These are phyloP conservation scores for Drosophila tropicalis DNA, from an alignment of 1,140 invertebrate genomes.

Conservation along the genomic window DNA sequence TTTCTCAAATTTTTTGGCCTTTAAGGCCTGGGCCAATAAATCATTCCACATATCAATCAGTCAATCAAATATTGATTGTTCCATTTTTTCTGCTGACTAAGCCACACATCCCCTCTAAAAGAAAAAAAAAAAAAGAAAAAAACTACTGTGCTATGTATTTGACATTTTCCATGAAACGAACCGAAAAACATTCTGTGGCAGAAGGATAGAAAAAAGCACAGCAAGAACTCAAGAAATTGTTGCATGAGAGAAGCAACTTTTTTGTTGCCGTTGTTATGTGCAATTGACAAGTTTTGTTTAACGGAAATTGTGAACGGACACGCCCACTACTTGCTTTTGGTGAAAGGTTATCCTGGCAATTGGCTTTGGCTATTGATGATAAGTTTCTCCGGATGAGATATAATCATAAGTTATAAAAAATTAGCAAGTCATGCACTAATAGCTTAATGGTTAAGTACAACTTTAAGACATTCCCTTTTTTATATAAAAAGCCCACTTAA, in stretches of 20 bases:
- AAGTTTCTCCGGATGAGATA: slow-evolving; percentile 11
- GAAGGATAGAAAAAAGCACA: slow-evolving; percentile 9
- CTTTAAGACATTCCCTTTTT: not conserved
- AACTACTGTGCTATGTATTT: slow-evolving; percentile 65
- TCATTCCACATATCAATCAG: slow-evolving; percentile 80
- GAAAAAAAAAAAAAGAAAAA: slow-evolving; percentile 17
- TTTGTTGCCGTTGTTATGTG: slow-evolving; percentile 23
- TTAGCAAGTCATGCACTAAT: not conserved
- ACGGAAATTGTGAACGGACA: slow-evolving; percentile 28
- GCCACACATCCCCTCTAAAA: slow-evolving; percentile 23
- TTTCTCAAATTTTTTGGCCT: slow-evolving; percentile 33
- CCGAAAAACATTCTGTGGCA: slow-evolving; percentile 9
- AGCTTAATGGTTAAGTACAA: not conserved
- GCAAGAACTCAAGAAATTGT: slow-evolving; percentile 57
- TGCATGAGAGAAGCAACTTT: slow-evolving; percentile 55
- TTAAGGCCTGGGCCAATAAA: slow-evolving; percentile 53
- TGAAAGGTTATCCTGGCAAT: slow-evolving; percentile 50
- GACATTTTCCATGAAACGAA: slow-evolving; percentile 67
- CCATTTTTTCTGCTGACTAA: slow-evolving; percentile 65
- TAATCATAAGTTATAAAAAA: slow-evolving; percentile 28
- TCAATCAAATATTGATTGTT: slow-evolving; percentile 78
- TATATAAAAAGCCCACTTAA: not conserved
- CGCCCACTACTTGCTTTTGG: slow-evolving; percentile 31
- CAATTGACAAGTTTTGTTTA: slow-evolving; percentile 71
- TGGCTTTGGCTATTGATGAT: slow-evolving; percentile 34